Conservation (phyloP, 2,888 invertebrate species). For the Spisula solida region DNA sequence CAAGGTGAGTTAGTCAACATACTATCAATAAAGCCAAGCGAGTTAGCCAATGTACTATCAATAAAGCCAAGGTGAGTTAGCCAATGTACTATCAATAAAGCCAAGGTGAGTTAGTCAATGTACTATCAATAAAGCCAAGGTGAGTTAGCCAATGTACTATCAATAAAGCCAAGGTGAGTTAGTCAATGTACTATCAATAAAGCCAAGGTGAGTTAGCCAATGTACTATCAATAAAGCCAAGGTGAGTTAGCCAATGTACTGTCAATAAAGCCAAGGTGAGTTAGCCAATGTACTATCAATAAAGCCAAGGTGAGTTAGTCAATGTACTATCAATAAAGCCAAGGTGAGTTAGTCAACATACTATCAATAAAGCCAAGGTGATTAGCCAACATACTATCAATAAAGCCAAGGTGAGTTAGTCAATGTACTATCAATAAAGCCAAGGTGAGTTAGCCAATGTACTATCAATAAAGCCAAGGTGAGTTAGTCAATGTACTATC, state of each 20-base stretch:
- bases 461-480: conserved; percentile 93
- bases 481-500: conserved; percentile 94
- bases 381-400: conserved; percentile 94
- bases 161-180: conserved; percentile 93
- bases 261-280: conserved; percentile 93
- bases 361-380: conserved; percentile 93
- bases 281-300: conserved; percentile 94
- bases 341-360: conserved; percentile 94
- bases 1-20: conserved; percentile 93
- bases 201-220: conserved; percentile 93
- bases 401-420: conserved; percentile 93
- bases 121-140: conserved; percentile 93
- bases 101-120: conserved; percentile 94
- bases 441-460: conserved; percentile 93
- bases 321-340: conserved; percentile 94
- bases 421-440: conserved; percentile 94
- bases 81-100: conserved; percentile 94
- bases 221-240: conserved; percentile 94
- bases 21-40: conserved; percentile 93
- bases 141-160: conserved; percentile 95
- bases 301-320: conserved; percentile 94
- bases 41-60: conserved; percentile 93
- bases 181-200: conserved; percentile 94
- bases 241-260: conserved; percentile 93
- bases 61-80: conserved; percentile 93